Conservation (phyloP, 2,113 vertebrate species). For the Megaptera novaeangliae region DNA sequence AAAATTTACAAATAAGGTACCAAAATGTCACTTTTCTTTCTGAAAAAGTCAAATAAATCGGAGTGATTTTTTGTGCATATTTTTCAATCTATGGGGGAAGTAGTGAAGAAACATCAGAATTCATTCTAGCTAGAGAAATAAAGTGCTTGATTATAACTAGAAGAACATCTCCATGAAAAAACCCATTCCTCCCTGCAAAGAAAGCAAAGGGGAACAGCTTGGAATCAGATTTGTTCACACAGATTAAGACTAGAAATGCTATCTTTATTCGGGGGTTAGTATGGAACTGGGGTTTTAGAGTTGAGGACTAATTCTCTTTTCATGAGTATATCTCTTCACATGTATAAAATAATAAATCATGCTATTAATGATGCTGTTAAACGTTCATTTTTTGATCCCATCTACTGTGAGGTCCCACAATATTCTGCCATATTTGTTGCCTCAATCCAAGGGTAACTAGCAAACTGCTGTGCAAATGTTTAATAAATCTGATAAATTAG, state of each 20-base stretch:
- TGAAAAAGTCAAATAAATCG: not conserved
- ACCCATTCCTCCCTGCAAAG: not conserved
- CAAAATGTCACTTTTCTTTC: not conserved
- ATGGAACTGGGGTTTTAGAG: not conserved
- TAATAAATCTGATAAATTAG: conserved; percentile 34
- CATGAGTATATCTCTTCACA: not conserved
- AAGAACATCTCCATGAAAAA: not conserved
- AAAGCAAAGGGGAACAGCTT: not conserved
- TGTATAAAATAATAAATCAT: not conserved
- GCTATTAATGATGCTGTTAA: not conserved
- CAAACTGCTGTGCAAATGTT: conserved; percentile 24
- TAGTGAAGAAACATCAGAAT: not conserved
- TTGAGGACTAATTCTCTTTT: not conserved
- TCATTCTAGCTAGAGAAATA: not conserved
- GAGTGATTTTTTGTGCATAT: not conserved
- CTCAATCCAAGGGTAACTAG: conserved; percentile 21
- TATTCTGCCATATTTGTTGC: not conserved
- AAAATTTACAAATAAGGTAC: not conserved
- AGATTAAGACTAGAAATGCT: not conserved
- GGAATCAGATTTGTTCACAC: not conserved
- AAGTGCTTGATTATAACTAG: not conserved
- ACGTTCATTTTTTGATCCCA: not conserved
- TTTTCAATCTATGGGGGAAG: not conserved
- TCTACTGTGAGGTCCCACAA: not conserved
- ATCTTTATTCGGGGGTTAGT: not conserved